Evolutionary conservation across 2,888 invertebrate genomes (phyloP).

Genomic region (Argyresthia albistria): DNA sequence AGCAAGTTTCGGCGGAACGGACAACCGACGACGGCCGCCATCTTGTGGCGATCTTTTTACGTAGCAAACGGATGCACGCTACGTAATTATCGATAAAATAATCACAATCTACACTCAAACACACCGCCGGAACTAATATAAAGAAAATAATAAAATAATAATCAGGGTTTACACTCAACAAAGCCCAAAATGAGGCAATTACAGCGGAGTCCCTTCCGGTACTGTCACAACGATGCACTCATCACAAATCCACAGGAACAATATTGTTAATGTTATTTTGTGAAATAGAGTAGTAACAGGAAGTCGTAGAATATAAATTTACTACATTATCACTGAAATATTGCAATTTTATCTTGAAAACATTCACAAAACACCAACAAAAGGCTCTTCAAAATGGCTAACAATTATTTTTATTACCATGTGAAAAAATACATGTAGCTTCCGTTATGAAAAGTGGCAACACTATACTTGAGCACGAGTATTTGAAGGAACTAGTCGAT

Average conservation of each 20-base stretch:
- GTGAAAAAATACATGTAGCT: constrained; percentile 54
- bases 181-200: constrained; percentile 35
- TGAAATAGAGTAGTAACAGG: constrained; percentile 21
- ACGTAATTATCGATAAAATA: constrained; percentile 41
- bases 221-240: constrained; percentile 46
- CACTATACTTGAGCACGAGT: neutral
- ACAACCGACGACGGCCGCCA: constrained; percentile 62
- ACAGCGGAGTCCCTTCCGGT: constrained; percentile 55
- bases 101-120: neutral
- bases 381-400: constrained; percentile 73
- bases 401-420: constrained; percentile 57
- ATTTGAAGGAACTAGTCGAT: too few species aligned
- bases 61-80: constrained; percentile 64
- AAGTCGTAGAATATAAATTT: constrained; percentile 18
- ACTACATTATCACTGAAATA: constrained; percentile 33
- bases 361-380: constrained; percentile 74
- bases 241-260: constrained; percentile 49
- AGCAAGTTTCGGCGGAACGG: constrained; percentile 67
- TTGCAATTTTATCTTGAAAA: constrained; percentile 57
- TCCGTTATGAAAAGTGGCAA: neutral
- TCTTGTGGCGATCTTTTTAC: constrained; percentile 71
- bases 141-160: constrained; percentile 8
- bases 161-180: constrained; percentile 17
- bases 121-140: constrained; percentile 8
- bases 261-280: constrained; percentile 23